phyloP scores from a whole-genome alignment of 2,888 invertebrate species.

The Bruchidius siliquastri region DNA sequence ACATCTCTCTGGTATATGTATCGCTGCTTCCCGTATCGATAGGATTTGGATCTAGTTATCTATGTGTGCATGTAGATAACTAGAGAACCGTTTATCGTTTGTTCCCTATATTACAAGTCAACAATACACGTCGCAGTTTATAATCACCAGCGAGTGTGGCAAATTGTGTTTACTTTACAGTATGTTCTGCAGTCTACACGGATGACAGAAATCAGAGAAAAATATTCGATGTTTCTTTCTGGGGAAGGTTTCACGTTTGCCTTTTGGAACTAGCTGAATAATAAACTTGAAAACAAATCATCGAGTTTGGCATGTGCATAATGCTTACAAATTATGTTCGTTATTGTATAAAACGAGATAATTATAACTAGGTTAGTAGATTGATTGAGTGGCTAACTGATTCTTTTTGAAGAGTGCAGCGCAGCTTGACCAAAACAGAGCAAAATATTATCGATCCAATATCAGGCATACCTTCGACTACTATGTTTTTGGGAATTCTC shows the following conservation, averaged over 20 bases:
- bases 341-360: no score
- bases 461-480: no score
- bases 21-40: not conserved
- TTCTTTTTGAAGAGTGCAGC: no score
- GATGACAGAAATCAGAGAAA: not conserved
- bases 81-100: not conserved
- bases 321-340: no score
- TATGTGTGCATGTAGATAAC: not conserved
- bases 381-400: no score
- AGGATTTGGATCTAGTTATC: not conserved
- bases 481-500: no score
- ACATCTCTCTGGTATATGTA: not conserved
- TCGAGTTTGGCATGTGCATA: no score
- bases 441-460: no score
- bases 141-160: not conserved
- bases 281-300: no score
- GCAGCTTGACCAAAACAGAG: no score
- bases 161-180: not conserved
- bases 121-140: not conserved
- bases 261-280: not conserved
- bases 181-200: not conserved
- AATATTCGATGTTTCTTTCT: not conserved
- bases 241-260: not conserved
- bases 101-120: not conserved
- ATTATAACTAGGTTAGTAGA: no score